Evolutionary conservation across 2,888 invertebrate genomes (phyloP).

Genomic region (Heliconius cydno): DNA sequence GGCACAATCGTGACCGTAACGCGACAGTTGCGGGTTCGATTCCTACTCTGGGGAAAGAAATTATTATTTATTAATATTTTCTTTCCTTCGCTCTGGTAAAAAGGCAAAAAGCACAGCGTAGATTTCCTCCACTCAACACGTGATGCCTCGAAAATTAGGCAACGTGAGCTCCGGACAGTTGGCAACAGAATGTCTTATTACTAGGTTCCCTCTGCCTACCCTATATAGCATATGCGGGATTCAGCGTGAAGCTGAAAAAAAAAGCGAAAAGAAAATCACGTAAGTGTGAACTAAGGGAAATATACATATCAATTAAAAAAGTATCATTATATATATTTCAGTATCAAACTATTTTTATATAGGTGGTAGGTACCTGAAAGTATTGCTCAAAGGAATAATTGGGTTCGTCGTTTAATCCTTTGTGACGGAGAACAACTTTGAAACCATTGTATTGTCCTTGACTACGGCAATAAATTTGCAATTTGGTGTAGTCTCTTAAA

Average conservation of each 20-base stretch:
- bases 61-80: background rate
- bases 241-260: background rate
- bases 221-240: background rate
- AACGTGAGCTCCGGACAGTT: no score
- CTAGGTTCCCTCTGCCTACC: no score
- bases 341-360: background rate
- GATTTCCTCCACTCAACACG: no score
- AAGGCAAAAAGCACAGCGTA: no score
- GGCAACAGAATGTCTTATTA: no score
- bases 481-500: conserved; percentile 73
- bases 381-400: conserved; percentile 85
- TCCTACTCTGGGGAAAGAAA: background rate
- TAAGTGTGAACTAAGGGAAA: no score
- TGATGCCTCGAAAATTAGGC: no score
- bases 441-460: conserved; percentile 84
- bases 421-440: conserved; percentile 85
- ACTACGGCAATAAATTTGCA: conserved; percentile 82
- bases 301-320: no score
- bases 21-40: background rate
- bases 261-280: no score
- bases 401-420: conserved; percentile 81
- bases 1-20: background rate
- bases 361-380: conserved; percentile 71
- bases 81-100: no score
- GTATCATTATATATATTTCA: background rate